Evolutionary conservation across 2,797 vertebrate species (phyloP).

Genomic region (Sphenodon punctatus): DNA sequence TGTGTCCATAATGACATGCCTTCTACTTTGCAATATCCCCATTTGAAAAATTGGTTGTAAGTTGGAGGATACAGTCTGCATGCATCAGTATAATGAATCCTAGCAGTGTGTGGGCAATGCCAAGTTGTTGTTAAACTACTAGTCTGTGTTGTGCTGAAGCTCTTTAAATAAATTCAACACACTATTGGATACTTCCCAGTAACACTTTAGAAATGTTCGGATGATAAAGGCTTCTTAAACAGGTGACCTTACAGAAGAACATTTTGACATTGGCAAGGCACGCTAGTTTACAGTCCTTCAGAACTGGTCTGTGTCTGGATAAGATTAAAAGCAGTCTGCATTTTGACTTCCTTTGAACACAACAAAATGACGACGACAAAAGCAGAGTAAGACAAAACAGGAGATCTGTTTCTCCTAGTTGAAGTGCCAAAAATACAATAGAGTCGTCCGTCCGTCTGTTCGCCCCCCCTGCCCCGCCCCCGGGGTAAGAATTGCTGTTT

Average conservation of each 20-base stretch:
- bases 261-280: background rate
- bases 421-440: background rate
- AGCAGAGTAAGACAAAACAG: constrained; percentile 5
- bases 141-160: background rate
- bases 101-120: background rate
- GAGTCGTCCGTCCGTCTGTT: background rate
- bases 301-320: background rate
- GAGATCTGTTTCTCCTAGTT: background rate
- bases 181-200: background rate
- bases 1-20: background rate
- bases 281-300: background rate
- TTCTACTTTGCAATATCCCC: background rate
- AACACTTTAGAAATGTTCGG: background rate
- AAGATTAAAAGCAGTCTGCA: background rate
- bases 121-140: background rate
- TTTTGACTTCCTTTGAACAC: constrained; percentile 3
- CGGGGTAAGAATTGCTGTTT: background rate
- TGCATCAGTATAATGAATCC: background rate
- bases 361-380: background rate
- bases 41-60: background rate
- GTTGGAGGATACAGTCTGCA: background rate
- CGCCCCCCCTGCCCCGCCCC: too few relatives aligned
- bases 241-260: constrained; percentile 17
- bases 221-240: background rate
- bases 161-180: background rate